Percentiles rank a stretch among this genome's conserved stretches.
These are phyloP conservation scores for Calcarius lapponicus DNA, from an alignment of 2,797 vertebrate genomes.

Conservation along the genomic window DNA sequence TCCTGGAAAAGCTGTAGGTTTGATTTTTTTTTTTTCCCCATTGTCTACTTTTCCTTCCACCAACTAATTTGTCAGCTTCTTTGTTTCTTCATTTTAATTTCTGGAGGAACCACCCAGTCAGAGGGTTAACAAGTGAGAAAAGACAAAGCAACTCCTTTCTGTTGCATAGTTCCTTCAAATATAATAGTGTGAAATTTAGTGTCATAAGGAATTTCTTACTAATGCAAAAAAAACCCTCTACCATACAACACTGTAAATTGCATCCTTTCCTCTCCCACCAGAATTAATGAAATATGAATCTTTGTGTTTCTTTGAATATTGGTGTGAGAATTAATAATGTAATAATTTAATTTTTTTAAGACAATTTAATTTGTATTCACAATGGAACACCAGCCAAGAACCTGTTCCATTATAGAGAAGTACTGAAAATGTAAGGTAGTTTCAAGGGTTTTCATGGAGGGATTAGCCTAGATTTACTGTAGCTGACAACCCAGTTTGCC, in stretches of 20 bases:
- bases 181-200: background rate
- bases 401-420: background rate
- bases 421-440: background rate
- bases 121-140: background rate
- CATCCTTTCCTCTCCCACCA: background rate
- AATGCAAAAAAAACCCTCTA: rapidly evolving
- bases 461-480: background rate
- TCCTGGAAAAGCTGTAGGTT: background rate
- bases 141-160: background rate
- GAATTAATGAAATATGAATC: background rate
- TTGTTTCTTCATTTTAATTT: background rate
- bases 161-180: background rate
- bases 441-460: background rate
- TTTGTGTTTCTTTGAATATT: background rate
- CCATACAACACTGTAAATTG: background rate
- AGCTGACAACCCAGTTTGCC: background rate
- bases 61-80: background rate
- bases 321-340: background rate
- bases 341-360: background rate
- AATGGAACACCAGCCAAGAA: background rate
- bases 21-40: rapidly evolving
- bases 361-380: background rate
- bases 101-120: background rate
- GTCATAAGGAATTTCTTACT: background rate
- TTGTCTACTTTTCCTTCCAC: background rate